These are phyloP conservation scores for Fistularia tabacaria DNA, from an alignment of 2,797 vertebrate species.

Conservation along the genomic window DNA sequence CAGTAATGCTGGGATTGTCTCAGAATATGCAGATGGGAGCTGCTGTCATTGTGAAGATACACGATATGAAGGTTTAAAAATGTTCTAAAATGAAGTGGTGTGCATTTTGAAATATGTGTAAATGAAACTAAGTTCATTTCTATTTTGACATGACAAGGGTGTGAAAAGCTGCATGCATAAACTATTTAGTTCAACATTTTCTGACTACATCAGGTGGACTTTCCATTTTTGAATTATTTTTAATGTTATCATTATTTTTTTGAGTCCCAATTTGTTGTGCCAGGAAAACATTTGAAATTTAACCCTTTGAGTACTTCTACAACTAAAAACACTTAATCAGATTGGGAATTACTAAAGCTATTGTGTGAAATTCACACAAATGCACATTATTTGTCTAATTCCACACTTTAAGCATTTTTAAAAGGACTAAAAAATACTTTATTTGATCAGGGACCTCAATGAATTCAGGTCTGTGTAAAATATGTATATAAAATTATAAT, in stretches of 20 bases:
- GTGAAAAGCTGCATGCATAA: constrained; percentile 97
- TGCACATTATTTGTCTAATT: no score
- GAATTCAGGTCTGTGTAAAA: constrained; percentile 84
- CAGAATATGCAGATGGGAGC: constrained; percentile 87
- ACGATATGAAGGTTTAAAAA: constrained; percentile 81
- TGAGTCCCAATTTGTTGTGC: constrained; percentile 24
- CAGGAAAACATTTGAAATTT: constrained; percentile 86
- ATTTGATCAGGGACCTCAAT: constrained; percentile 78
- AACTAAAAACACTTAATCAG: constrained; percentile 55
- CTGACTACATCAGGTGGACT: constrained; percentile 90
- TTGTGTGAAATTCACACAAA: neutral
- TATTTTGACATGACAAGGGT: constrained; percentile 81
- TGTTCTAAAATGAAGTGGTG: constrained; percentile 86
- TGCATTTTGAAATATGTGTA: constrained; percentile 94
- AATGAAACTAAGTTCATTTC: constrained; percentile 87
- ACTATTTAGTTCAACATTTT: constrained; percentile 92
- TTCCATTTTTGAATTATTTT: constrained; percentile 53
- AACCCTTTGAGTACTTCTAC: constrained; percentile 98
- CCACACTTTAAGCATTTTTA: constrained; percentile 27
- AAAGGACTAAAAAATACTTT: constrained; percentile 47
- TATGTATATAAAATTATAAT: constrained; percentile 80
- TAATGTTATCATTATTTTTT: constrained; percentile 17
- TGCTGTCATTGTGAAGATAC: constrained; percentile 83
- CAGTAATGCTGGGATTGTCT: constrained; percentile 66
- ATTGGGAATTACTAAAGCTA: constrained; percentile 7